Conservation (phyloP, 2,888 invertebrate species). For the Chrysomela aeneicollis region DNA sequence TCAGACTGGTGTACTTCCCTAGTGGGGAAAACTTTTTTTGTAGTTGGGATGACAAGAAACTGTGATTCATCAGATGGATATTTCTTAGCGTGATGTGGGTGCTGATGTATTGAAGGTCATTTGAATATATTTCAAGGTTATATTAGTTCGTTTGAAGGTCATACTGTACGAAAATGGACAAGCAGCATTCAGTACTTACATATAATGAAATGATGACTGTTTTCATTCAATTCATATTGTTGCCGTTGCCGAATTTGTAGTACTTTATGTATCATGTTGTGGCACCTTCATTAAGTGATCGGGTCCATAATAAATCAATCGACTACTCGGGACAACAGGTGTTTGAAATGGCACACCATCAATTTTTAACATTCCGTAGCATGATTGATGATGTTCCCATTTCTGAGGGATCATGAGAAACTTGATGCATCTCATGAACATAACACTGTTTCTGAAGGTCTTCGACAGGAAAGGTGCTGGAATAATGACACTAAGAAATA, state of each 20-base stretch:
- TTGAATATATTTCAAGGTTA: too few relatives aligned
- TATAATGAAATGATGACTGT: too few relatives aligned
- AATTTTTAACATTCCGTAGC: slow-evolving; percentile 18
- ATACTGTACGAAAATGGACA: too few relatives aligned
- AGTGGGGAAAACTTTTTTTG: too few relatives aligned
- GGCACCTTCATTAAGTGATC: slow-evolving; percentile 7
- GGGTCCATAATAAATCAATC: slow-evolving; percentile 20
- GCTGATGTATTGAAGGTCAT: too few relatives aligned
- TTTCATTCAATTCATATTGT: too few relatives aligned
- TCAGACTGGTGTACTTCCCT: too few relatives aligned
- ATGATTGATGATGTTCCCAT: slow-evolving; percentile 17
- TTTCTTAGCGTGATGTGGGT: too few relatives aligned
- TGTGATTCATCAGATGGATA: too few relatives aligned
- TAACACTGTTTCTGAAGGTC: background rate
- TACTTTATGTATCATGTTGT: background rate
- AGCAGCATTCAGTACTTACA: too few relatives aligned
- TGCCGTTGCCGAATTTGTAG: background rate
- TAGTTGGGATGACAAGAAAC: too few relatives aligned
- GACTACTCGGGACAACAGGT: slow-evolving; percentile 18
- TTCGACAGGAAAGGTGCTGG: background rate
- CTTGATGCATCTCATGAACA: background rate
- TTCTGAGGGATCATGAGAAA: slow-evolving; percentile 15
- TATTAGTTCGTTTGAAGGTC: too few relatives aligned
- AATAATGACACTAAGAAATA: background rate
- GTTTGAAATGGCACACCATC: slow-evolving; percentile 17